These are phyloP conservation scores for Apamea anceps DNA, from an alignment of 2,888 invertebrate species.

Conservation along the genomic window DNA sequence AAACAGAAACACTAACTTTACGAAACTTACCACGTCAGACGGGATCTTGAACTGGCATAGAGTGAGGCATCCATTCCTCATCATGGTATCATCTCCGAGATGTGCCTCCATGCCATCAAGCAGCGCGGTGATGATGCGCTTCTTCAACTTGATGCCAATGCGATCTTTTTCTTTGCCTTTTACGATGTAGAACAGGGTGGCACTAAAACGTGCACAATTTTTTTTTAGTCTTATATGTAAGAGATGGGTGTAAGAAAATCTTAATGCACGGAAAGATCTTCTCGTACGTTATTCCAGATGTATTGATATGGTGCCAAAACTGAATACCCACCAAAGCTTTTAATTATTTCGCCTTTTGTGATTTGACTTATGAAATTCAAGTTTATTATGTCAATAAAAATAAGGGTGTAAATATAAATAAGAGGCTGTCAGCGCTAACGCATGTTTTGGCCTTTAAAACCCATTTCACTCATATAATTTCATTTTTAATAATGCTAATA, in stretches of 20 bases:
- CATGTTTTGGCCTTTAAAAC: neutral
- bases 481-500: neutral
- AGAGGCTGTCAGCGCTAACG: neutral
- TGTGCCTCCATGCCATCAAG: slow-evolving; percentile 97
- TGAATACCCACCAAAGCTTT: neutral
- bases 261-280: neutral
- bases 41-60: slow-evolving; percentile 98
- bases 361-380: neutral
- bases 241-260: neutral
- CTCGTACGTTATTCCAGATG: neutral
- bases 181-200: slow-evolving; percentile 98
- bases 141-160: slow-evolving; percentile 93
- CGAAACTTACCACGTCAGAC: slow-evolving; percentile 95
- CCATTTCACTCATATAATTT: too few relatives aligned
- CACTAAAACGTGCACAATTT: slow-evolving; percentile 89
- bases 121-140: slow-evolving; percentile 94
- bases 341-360: neutral
- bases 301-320: neutral
- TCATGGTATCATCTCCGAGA: slow-evolving; percentile 96
- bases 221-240: neutral
- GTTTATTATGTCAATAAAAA: neutral
- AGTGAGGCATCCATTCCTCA: slow-evolving; percentile 98
- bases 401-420: neutral
- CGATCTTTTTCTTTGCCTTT: slow-evolving; percentile 95
- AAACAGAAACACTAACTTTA: neutral